Percentiles rank a stretch among this genome's conserved stretches.
These are phyloP conservation scores for Torymus aiolomorphi DNA, from an alignment of 2,888 invertebrate species.

Conservation along the genomic window DNA sequence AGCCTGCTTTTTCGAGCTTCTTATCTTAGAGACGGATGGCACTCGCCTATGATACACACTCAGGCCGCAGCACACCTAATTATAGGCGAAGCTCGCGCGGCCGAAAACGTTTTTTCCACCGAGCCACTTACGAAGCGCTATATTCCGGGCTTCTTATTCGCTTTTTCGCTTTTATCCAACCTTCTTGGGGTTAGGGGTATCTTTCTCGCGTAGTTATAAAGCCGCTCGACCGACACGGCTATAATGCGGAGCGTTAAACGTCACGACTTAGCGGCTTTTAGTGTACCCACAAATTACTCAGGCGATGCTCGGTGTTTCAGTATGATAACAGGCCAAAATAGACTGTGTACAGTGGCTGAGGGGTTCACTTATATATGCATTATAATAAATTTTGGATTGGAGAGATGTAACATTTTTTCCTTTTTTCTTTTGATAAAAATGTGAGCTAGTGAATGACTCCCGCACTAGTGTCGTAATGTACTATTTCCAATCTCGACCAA, in stretches of 20 bases:
- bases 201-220: not conserved
- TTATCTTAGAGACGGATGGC: not conserved
- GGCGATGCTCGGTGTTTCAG: not conserved
- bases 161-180: no score
- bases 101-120: not conserved
- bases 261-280: slow-evolving; percentile 33
- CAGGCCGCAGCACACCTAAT: slow-evolving; percentile 3
- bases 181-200: not conserved
- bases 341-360: no score
- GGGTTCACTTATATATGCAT: no score
- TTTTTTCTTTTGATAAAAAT: no score
- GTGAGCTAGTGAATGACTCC: no score
- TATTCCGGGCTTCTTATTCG: no score
- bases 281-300: slow-evolving; percentile 2
- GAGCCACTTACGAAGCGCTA: no score
- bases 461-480: no score
- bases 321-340: no score
- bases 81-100: not conserved
- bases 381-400: no score
- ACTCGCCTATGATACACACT: slow-evolving; percentile 40
- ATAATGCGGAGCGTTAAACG: slow-evolving; percentile 46
- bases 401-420: no score
- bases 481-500: no score
- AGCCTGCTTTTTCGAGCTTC: not conserved
- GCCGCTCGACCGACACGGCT: slow-evolving; percentile 16